A percentile compares a stretch with the other conserved stretches of the same genome.
phyloP scores from a whole-genome alignment of 2,113 vertebrate genomes.

The Leucoraja erinaceus region DNA sequence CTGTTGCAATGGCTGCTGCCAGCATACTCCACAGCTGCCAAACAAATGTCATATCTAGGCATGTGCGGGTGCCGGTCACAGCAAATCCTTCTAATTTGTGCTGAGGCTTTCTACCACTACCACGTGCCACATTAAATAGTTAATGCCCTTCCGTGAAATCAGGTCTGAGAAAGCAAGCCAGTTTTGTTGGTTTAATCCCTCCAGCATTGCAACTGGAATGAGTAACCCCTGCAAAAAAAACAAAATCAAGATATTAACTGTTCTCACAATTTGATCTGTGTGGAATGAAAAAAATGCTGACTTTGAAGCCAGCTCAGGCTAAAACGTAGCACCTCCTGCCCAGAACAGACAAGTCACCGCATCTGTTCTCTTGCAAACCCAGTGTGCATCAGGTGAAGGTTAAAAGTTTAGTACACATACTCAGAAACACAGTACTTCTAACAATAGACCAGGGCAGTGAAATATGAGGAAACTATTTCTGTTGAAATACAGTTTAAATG shows the following conservation, averaged over 20 bases:
- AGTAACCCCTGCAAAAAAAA: not conserved
- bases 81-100: not conserved
- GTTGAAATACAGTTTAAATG: not conserved
- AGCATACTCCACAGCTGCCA: not conserved
- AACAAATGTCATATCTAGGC: not conserved
- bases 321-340: not conserved
- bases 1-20: not conserved
- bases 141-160: not conserved
- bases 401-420: not conserved
- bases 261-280: too few relatives aligned
- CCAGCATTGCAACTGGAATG: not conserved
- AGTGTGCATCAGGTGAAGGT: not conserved
- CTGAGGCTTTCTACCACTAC: not conserved
- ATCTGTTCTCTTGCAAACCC: not conserved
- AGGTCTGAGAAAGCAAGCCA: not conserved
- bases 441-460: conserved; percentile 12
- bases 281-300: not conserved
- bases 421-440: not conserved
- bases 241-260: too few relatives aligned
- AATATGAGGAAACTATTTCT: conserved; percentile 5
- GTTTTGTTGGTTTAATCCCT: not conserved
- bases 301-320: not conserved
- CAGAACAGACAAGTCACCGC: not conserved
- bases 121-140: not conserved
- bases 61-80: not conserved